Evolutionary conservation across 1,140 invertebrate genomes (phyloP).

Genomic region (Venturia canescens): DNA sequence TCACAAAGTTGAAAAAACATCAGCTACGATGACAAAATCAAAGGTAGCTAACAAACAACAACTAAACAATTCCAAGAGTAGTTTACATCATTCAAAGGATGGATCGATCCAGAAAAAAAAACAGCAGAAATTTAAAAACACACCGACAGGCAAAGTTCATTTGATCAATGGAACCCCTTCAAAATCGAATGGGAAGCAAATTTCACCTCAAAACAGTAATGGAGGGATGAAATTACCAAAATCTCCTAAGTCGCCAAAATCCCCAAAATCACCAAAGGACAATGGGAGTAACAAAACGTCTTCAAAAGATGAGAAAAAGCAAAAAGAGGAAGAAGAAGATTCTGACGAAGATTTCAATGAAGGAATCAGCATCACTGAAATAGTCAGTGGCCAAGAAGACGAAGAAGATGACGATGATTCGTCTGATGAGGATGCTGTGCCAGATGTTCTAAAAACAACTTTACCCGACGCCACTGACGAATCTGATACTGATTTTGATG

Average conservation of each 20-base stretch:
- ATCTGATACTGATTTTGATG: constrained; percentile 54
- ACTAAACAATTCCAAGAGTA: neutral
- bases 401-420: constrained; percentile 46
- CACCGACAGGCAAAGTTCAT: constrained; percentile 51
- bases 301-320: constrained; percentile 25
- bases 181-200: constrained; percentile 44
- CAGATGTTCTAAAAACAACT: constrained; percentile 47
- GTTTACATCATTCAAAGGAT: neutral
- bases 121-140: constrained; percentile 60
- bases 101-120: constrained; percentile 54
- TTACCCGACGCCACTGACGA: constrained; percentile 49
- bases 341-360: constrained; percentile 48
- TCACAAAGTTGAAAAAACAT: neutral
- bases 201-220: constrained; percentile 20
- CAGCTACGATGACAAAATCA: constrained; percentile 18
- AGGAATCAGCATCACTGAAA: constrained; percentile 43
- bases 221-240: constrained; percentile 30
- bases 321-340: constrained; percentile 47
- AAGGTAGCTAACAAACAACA: too few relatives aligned
- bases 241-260: constrained; percentile 5
- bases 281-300: neutral
- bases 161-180: constrained; percentile 48
- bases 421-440: constrained; percentile 36
- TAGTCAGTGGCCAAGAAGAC: constrained; percentile 40
- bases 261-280: neutral